Evolutionary conservation across 2,888 invertebrate genomes (phyloP), one percentile per base, ranked within the genome.

Genomic region (Meganola albula): DNA sequence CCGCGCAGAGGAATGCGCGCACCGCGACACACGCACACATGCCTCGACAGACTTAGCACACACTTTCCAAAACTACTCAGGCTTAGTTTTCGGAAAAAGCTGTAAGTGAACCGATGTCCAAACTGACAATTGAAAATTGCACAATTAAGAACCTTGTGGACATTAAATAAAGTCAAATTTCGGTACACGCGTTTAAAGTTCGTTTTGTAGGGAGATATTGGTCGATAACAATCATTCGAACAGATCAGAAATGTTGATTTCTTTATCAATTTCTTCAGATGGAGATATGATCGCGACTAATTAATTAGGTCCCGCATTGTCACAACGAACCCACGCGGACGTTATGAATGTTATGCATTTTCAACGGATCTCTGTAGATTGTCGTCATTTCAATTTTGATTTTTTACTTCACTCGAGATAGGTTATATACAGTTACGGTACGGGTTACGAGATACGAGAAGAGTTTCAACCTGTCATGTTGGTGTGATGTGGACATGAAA

Each of bases 251-350:
- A 49, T 59, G 56, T 59, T 70, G 63, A 68, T 66, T 66, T 70
- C 68, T 72, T 73, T 61, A 69, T 68, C 63, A 59, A 54, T 44
- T 55, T 58, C 48, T 58, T 60, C 49, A 40, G 43, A 37, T 35
- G 2, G 11, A 12, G 37, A 31, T 28, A 33, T 43, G 27, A 35
- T 40, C 32, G 44, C 43, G 22, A 11, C 49, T 32, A 42, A 53
- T 42, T 49, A 45, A 45, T 38, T 42, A 30, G 23, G n/a, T 27
- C n/a, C n/a, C n/a, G n/a, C n/a, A n/a, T n/a, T n/a, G n/a, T n/a
- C n/a, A n/a, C n/a, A n/a, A n/a, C n/a, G n/a, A n/a, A n/a, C n/a
- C n/a, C n/a, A n/a, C n/a, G n/a, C n/a, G n/a, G n/a, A n/a, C n/a
- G n/a, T n/a, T n/a, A n/a, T n/a, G n/a, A n/a, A n/a, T n/a, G n/a